Base-by-base conservation (phyloP, 2,888 invertebrate species). In the Temnothorax ravouxi region DNA sequence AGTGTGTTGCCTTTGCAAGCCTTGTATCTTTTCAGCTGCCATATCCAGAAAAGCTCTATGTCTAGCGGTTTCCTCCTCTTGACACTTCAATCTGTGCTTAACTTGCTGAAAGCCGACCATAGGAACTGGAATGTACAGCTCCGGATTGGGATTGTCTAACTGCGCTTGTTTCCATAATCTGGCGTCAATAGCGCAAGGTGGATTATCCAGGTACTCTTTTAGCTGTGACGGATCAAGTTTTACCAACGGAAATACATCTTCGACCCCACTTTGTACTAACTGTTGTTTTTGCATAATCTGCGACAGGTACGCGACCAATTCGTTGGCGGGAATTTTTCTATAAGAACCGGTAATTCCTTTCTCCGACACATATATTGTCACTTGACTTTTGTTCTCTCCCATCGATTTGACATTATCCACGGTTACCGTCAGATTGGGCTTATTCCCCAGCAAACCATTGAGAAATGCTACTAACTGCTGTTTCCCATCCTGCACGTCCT, bases 141-240 rank as follows among this genome's bases (percentile, higher is more conserved):
- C 96, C 0, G 98, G 97, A 95, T 99, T 98, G 0, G 99, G 99
- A 95, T 99, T 99, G 93, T 99, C 99, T 44, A 97, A 95, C 92
- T 99, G 98, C 0, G 99, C 99, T 95, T 99, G 99, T 92, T 98
- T 97, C 99, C 99, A 99, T 91, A 99, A 96, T 85, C 98, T 96
- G 69, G 97, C 97, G 95, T 99, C 99, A 93, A 99, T 97, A n/a
- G 99, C 98, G 97, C 94, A 83, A 0, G 99, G 99, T n/a, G 99
- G 97, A 90, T 97, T 97, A 91, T 98, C 98, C 84, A 99, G 95
- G 95, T 99, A 99, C 91, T 98, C 97, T 89, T 98, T 97, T 21
- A 98, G 93, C 93, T 97, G 97, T 84, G 97, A 97, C 76, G 97
- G 97, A 88, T 97, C 97, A 64, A 98, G 97, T 62, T 97, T 96